Evolutionary conservation across 2,888 invertebrate species (phyloP).

Genomic region (Empis livida): DNA sequence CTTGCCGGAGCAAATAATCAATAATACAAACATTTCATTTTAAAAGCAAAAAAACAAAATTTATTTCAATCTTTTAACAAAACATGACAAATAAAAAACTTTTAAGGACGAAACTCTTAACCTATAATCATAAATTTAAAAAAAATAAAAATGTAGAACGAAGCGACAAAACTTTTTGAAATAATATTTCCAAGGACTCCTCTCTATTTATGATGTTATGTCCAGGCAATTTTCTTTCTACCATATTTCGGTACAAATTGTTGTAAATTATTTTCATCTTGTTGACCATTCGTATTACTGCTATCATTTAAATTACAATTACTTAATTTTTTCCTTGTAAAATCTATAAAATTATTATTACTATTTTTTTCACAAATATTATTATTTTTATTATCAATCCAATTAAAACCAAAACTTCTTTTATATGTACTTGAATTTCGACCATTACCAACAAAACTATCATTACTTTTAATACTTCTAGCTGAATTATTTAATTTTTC

Average conservation of each 20-base stretch:
- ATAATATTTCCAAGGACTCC: no score
- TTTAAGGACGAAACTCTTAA: no score
- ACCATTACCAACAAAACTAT: not conserved
- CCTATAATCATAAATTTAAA: no score
- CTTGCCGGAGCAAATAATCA: no score
- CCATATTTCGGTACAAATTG: constrained; percentile 23
- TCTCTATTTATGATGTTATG: constrained; percentile 12
- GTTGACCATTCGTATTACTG: not conserved
- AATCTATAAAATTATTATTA: constrained; percentile 1
- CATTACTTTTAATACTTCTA: not conserved
- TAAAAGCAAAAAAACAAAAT: no score
- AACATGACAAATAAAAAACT: no score
- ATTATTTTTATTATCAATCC: not conserved
- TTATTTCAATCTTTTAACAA: no score
- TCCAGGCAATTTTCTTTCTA: constrained; percentile 30
- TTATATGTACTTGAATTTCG: not conserved
- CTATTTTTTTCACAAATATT: not conserved
- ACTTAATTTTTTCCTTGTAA: not conserved
- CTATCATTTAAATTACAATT: not conserved
- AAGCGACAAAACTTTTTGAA: no score
- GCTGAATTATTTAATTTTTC: not conserved
- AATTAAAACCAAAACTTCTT: no score
- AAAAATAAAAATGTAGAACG: not conserved
- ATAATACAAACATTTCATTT: no score
- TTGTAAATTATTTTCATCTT: not conserved